These are phyloP conservation scores for Limnodromus scolopaceus DNA, from an alignment of 2,797 vertebrate species.

Conservation along the genomic window DNA sequence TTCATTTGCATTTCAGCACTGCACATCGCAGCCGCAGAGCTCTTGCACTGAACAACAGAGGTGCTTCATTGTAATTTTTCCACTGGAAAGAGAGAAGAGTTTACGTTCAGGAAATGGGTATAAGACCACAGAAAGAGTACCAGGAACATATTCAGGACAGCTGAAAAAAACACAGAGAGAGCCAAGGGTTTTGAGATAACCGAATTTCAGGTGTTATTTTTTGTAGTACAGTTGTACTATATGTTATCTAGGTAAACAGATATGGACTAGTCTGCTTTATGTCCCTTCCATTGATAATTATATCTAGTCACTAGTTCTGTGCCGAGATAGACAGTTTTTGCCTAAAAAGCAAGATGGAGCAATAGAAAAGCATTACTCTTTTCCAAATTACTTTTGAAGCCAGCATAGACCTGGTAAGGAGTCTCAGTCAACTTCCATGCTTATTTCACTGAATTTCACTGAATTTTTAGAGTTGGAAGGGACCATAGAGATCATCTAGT, in stretches of 20 bases:
- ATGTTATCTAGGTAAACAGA: not conserved
- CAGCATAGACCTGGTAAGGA: not conserved
- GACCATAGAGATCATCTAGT: too few species aligned
- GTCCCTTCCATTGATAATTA: not conserved
- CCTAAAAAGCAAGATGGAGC: not conserved
- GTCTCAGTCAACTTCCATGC: not conserved
- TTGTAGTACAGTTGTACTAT: not conserved
- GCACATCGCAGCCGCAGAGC: not conserved
- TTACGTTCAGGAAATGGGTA: not conserved
- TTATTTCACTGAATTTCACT: too few species aligned
- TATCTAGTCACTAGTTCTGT: not conserved
- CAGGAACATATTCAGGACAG: not conserved
- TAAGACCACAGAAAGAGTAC: not conserved
- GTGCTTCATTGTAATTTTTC: not conserved
- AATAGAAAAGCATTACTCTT: not conserved
- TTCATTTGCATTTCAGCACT: not conserved
- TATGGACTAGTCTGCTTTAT: not conserved
- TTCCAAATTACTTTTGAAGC: not conserved
- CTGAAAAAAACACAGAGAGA: not conserved
- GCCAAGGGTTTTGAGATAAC: not conserved
- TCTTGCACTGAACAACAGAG: not conserved
- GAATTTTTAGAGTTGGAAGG: too few species aligned
- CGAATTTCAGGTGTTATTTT: not conserved
- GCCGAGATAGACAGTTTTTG: not conserved
- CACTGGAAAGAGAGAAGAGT: not conserved